Evolutionary conservation across 2,113 vertebrate genomes (phyloP).

Genomic region (Parotia lawesii): DNA sequence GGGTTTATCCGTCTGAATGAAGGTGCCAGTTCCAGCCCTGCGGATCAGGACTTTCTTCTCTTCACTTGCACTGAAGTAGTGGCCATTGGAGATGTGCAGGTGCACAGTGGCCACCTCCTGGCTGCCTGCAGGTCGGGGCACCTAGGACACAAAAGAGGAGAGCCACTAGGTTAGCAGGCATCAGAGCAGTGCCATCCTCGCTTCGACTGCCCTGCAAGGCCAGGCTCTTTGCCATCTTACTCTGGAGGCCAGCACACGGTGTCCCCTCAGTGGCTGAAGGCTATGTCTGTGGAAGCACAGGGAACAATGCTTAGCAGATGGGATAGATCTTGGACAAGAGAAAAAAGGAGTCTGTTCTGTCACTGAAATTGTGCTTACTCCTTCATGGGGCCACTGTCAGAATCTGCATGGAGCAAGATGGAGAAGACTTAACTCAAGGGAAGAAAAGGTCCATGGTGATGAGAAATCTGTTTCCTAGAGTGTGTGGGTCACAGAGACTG

Average conservation of each 20-base stretch:
- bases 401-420: neutral
- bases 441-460: neutral
- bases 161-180: neutral
- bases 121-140: slow-evolving; percentile 3
- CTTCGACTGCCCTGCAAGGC: neutral
- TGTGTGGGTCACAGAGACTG: neutral
- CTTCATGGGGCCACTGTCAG: neutral
- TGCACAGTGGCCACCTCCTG: slow-evolving; percentile 18
- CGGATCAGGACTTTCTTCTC: slow-evolving; percentile 60
- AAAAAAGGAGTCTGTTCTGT: neutral
- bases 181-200: neutral
- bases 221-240: neutral
- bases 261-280: neutral
- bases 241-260: neutral
- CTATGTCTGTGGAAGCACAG: neutral
- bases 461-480: neutral
- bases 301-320: accelerated
- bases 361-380: neutral
- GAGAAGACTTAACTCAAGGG: neutral
- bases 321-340: neutral
- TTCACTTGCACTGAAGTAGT: slow-evolving; percentile 28
- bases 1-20: slow-evolving; percentile 65
- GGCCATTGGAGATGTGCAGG: slow-evolving; percentile 11
- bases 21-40: slow-evolving; percentile 32
- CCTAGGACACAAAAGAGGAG: neutral